Base-by-base conservation (phyloP, 2,113 vertebrate genomes). In the Microcebus murinus region DNA sequence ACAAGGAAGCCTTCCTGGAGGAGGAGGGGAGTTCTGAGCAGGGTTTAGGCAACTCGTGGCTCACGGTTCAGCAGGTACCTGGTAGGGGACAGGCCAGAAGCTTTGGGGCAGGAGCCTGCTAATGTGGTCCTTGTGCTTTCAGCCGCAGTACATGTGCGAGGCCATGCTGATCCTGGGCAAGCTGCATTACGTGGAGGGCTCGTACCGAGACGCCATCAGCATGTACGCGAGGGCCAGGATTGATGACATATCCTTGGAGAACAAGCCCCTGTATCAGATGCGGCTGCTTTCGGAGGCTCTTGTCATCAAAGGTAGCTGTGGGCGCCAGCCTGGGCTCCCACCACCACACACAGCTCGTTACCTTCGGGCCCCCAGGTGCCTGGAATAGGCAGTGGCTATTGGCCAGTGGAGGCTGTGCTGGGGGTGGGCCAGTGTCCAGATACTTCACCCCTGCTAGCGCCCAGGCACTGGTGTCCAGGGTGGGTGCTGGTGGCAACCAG, bases 251-350 rank as follows among this genome's bases (percentile, higher is more conserved):
- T 99, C 98, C 0, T 94, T 98, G 87, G 99, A 99, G 18, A 98
- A 99, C 87, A 99, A 99, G 96, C 99, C 99, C 0, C 97, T 99
- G 86, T 99, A 99, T 91, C 97, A 99, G 97, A 99, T 99, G 96
- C 99, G 99, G n/a, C 98, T 99, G 97, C 97, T 99, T 96, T 98
- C 99, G 0, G 99, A 99, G 98, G 99, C 99, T 3, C 99, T 99
- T 0, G 99, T 99, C 95, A 99, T 99, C 97, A 99, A 99, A 99
- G 99, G 99, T 99, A 99, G 97, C 80, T 90, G 42, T 73, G 70
- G 20, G 14, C 0, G 1, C 76, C 4, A 0, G 50, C 21, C 3
- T 1, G 42, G 67, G 18, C 55, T 86, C 31, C 48, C 63, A 18
- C n/a, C 8, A 3, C 45, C 34, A 8, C 25, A 21, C 29, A 73